Evolutionary conservation across 92 coral and sea anemone species (phyloP), one percentile per base, ranked within the genome.

Genomic region (Palythoa grandis): DNA sequence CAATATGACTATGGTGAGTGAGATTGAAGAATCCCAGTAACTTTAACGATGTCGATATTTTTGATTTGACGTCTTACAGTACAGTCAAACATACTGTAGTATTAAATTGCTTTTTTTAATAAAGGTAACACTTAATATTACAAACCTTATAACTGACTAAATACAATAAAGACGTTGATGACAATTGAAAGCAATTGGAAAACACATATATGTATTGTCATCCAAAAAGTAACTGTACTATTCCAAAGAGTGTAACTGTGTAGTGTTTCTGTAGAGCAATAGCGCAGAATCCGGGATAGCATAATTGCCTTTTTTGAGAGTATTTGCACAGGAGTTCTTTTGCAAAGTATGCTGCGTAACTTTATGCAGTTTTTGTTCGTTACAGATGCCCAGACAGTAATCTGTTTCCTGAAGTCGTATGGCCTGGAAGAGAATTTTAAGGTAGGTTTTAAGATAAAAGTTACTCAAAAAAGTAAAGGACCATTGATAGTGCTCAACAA

Each of bases 331-430:
- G n/a, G 1, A 57, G 19, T 57, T 14, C 0, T 57, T 57, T 14
- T 57, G 65, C 19, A 14, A 7, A 14, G 65, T 57, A 57, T 57
- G 9, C 65, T 19, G 5, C 11, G 65, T 29, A 29, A 29, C 35
- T 0, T 29, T 65, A 20, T 25, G 15, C 25, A 37, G 25, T 53
- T 66, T 9, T 17, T 48, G 13, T 63, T 37, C 48, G 24, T 86
- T 78, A 60, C 74, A 94, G 98, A 94, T 87, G 95, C 98, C 15
- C 98, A 94, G 83, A 94, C 98, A 9, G 98, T 94, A 52, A 94
- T 94, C 76, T 95, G 93, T 13, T 94, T 94, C 82, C 83, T 94
- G 61, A 94, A 94, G 89, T 92, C 92, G 2, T 94, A 94, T 57
- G 95, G 94, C 22, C 70, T 94, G 82, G 98, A 92, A 38, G 53